These are phyloP conservation scores for Odontocolon sp. DNA, from an alignment of 2,888 invertebrate species.

Conservation along the genomic window DNA sequence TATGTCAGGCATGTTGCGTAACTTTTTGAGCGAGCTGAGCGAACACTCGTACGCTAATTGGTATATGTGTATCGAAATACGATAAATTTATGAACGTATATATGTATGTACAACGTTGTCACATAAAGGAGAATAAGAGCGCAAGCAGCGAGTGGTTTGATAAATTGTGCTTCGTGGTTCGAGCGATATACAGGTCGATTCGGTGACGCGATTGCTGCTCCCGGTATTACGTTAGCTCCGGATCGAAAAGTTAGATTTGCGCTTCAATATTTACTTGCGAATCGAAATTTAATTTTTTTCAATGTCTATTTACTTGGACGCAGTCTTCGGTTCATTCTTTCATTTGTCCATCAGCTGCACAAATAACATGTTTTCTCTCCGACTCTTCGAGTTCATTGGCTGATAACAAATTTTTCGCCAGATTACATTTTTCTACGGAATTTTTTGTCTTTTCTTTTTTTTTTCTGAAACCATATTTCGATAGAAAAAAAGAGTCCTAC, in stretches of 20 bases:
- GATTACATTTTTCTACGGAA: not conserved
- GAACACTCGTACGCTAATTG: slow-evolving; percentile 13
- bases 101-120: no score
- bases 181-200: no score
- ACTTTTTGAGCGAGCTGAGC: slow-evolving; percentile 29
- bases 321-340: no score
- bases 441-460: not conserved
- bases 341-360: not conserved
- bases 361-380: not conserved
- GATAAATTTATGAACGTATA: slow-evolving; percentile 26
- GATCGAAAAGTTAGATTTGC: not conserved
- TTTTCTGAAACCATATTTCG: no score
- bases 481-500: no score
- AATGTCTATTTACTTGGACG: no score
- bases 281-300: not conserved
- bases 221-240: not conserved
- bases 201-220: not conserved
- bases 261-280: not conserved
- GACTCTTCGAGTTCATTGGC: not conserved
- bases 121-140: not conserved
- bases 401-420: not conserved
- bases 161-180: slow-evolving; percentile 1
- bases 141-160: slow-evolving; percentile 8
- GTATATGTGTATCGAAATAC: slow-evolving; percentile 19
- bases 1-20: slow-evolving; percentile 57